Percentiles rank a stretch among this genome's conserved stretches.
phyloP scores from a whole-genome alignment of 2,888 invertebrate genomes.

The Calliopum simillimum region DNA sequence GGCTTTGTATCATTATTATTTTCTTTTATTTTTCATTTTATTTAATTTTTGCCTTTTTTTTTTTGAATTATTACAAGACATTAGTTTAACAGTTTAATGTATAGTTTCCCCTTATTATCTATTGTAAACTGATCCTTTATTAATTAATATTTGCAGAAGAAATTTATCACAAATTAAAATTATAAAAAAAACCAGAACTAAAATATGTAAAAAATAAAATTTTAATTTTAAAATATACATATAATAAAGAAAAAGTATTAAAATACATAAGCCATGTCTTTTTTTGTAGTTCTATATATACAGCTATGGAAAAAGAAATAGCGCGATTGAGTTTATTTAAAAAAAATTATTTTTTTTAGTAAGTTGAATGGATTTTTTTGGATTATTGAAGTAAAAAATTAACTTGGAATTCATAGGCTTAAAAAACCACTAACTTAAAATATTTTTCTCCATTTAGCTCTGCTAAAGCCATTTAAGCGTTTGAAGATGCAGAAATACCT shows the following conservation, averaged over 20 bases:
- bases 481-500: too few species aligned
- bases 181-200: conserved; percentile 30
- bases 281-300: too few species aligned
- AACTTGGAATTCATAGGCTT: too few species aligned
- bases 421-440: too few species aligned
- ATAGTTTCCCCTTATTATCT: conserved; percentile 36
- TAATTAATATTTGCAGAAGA: conserved; percentile 48
- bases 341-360: too few species aligned
- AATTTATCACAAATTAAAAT: conserved; percentile 47
- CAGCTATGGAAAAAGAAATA: too few species aligned
- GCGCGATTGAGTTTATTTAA: too few species aligned
- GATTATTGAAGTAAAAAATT: too few species aligned
- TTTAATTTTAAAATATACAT: conserved; percentile 30
- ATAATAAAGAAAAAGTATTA: conserved; percentile 26
- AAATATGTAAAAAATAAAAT: conserved; percentile 31
- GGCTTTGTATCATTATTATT: conserved; percentile 31
- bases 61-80: conserved; percentile 27
- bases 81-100: conserved; percentile 42
- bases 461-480: too few species aligned
- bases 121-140: conserved; percentile 43
- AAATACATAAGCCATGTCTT: neutral
- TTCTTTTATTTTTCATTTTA: conserved; percentile 35
- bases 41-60: conserved; percentile 25
- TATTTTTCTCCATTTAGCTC: too few species aligned
- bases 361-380: too few species aligned